Evolutionary conservation across 2,797 vertebrate genomes (phyloP), one percentile per base, ranked within the genome.

Genomic region (Ctenosaura bakeri): DNA sequence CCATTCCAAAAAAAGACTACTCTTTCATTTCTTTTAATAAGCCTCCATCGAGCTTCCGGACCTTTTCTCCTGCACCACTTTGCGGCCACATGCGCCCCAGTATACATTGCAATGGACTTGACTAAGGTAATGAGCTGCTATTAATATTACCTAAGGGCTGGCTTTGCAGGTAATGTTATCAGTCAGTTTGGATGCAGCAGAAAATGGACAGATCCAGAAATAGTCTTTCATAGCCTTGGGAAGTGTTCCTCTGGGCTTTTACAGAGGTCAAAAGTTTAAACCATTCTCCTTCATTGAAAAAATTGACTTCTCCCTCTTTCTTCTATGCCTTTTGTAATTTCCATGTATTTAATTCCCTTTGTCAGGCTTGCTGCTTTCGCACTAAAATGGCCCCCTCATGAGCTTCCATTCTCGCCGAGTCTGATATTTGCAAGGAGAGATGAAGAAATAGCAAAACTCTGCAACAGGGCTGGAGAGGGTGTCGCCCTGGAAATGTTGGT

Each of bases 41-140:
- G 20, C 76, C 92, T 64, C 88, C 90, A 91, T 83, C 0, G 16
- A 87, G 91, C 80, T 83, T 90, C 26, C 83, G 86, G 89, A 78
- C 0, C 62, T 62, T 76, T 13, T 20, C 0, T 91, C 8, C 78
- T 84, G 79, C 62, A 69, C 62, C 85, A 73, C 92, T 50, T 0
- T 0, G 5, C 9, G 46, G 76, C 18, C 54, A 66, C 86, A 54
- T 89, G 50, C 62, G 46, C 86, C 79, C 71, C 0, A 0, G 3
- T 71, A 18, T n/a, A n/a, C 29, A 24, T 38, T 62, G 0, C 3
- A 85, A 6, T 73, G 88, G 86, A 38, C 42, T 14, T 0, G 13
- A 4, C 42, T 90, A 38, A 89, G 4, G 66, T 74, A 50, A 46
- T 86, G 29, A 66, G 71, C 24, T 7, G 35, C 80, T 90, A 83